phyloP scores from a whole-genome alignment of 1,140 invertebrate genomes.

The Oscheius sp. region DNA sequence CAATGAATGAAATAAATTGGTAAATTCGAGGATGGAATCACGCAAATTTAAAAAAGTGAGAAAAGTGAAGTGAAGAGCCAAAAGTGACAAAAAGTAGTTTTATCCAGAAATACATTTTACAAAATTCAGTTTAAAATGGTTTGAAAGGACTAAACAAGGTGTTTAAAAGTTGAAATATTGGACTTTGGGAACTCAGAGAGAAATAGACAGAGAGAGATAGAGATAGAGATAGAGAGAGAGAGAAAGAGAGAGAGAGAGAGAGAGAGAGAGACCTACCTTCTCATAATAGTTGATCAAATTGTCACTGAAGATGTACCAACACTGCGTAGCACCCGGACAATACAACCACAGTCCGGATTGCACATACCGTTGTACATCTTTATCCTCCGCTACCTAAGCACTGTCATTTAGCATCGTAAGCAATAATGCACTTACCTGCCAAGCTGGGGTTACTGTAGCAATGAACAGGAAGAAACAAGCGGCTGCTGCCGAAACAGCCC shows the following conservation, averaged over 20 bases:
- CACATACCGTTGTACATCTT: conserved; percentile 47
- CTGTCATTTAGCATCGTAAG: not conserved
- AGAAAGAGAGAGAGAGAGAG: no score
- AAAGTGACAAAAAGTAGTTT: no score
- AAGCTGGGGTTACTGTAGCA: conserved; percentile 55
- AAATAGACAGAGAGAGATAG: no score
- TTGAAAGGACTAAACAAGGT: no score
- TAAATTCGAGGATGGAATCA: no score
- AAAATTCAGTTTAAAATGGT: no score
- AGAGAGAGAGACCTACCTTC: conserved; percentile 28
- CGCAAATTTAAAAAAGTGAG: no score
- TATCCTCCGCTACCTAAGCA: conserved; percentile 54
- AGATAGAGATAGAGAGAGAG: no score
- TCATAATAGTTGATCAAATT: conserved; percentile 51
- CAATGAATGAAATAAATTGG: no score
- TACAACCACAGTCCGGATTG: conserved; percentile 58
- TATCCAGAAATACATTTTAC: no score
- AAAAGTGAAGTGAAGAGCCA: no score
- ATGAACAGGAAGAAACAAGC: conserved; percentile 47
- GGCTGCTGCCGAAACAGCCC: conserved; percentile 21
- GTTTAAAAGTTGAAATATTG: no score
- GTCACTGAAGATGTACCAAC: conserved; percentile 60
- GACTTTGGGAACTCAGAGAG: not conserved
- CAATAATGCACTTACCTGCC: conserved; percentile 45
- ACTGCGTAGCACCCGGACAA: conserved; percentile 52